Evolutionary conservation across 2,113 vertebrate genomes (phyloP).

Genomic region (Crotalus horridus): DNA sequence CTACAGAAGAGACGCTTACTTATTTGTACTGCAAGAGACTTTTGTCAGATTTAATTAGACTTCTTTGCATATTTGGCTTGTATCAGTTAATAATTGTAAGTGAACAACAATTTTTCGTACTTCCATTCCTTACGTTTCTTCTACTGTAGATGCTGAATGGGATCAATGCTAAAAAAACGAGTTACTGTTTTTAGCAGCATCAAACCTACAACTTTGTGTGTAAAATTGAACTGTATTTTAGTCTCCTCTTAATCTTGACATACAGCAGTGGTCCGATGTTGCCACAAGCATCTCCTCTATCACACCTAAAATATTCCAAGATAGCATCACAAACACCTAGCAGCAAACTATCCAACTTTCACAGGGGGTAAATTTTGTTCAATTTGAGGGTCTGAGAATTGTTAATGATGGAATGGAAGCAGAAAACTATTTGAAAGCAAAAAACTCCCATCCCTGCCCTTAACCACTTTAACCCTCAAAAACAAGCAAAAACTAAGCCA

Average conservation of each 20-base stretch:
- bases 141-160: too few relatives aligned
- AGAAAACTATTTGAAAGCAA: neutral
- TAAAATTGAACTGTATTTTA: neutral
- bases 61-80: too few relatives aligned
- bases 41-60: neutral
- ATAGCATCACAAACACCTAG: neutral
- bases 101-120: neutral
- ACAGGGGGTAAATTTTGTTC: neutral
- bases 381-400: neutral
- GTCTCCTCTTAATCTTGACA: neutral
- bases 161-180: neutral
- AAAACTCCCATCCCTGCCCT: neutral
- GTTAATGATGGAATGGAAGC: neutral
- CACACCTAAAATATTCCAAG: neutral
- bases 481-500: neutral
- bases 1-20: neutral
- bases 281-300: neutral
- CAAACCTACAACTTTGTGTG: neutral
- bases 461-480: neutral
- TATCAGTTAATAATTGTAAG: neutral
- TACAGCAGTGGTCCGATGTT: neutral
- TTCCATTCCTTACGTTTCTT: neutral
- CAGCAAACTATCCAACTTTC: neutral
- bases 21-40: neutral
- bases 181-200: neutral